These are phyloP conservation scores for Pristiophorus japonicus DNA, from an alignment of 2,113 vertebrate genomes.

Conservation along the genomic window DNA sequence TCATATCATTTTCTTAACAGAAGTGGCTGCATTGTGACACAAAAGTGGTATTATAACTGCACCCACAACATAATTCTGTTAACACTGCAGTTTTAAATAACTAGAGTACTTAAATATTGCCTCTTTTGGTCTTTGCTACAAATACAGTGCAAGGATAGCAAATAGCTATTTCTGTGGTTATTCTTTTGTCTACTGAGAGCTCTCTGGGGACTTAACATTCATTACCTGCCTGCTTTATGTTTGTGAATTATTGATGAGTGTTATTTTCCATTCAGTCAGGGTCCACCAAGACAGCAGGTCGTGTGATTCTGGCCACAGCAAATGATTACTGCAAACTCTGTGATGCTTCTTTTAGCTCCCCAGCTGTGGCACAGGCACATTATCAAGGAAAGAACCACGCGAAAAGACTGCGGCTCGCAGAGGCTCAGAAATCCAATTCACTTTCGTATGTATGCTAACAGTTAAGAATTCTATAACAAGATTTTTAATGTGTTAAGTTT, in stretches of 20 bases:
- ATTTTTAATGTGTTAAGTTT: neutral
- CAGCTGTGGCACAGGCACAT: slow-evolving; percentile 90
- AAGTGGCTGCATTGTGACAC: neutral
- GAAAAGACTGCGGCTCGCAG: slow-evolving; percentile 82
- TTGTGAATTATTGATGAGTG: slow-evolving; percentile 16
- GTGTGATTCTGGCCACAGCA: slow-evolving; percentile 94
- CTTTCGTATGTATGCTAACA: slow-evolving; percentile 71
- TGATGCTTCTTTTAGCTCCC: slow-evolving; percentile 92
- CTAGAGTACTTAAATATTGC: neutral
- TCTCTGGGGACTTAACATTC: neutral
- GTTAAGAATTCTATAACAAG: neutral
- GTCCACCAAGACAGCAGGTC: slow-evolving; percentile 72
- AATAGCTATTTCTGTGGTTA: neutral
- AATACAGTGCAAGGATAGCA: no score
- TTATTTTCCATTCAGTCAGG: slow-evolving; percentile 59
- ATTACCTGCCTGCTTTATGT: neutral
- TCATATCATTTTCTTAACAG: neutral
- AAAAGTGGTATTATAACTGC: neutral
- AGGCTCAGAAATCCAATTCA: slow-evolving; percentile 74
- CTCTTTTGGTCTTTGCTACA: neutral
- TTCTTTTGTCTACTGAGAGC: neutral
- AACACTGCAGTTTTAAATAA: neutral
- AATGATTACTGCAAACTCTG: slow-evolving; percentile 98
- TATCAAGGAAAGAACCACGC: slow-evolving; percentile 96
- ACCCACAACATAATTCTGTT: neutral